phyloP scores from a whole-genome alignment of 2,888 invertebrate species.

The Dendrolimus houi region DNA sequence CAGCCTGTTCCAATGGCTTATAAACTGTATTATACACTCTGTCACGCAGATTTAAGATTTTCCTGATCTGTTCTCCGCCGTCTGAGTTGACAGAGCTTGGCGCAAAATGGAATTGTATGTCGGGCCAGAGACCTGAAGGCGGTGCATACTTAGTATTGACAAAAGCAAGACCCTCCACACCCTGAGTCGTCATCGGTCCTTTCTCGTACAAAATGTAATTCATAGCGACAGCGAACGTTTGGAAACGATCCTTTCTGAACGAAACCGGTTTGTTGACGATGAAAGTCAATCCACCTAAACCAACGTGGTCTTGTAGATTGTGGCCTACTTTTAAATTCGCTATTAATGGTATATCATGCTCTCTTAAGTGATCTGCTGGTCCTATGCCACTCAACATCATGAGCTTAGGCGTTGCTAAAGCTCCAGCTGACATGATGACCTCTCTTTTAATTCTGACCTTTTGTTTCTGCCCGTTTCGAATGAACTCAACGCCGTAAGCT shows the following conservation, averaged over 20 bases:
- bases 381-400: constrained; percentile 95
- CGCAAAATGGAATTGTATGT: constrained; percentile 91
- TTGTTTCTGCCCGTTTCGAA: constrained; percentile 79
- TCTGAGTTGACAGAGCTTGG: constrained; percentile 91
- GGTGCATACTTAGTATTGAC: constrained; percentile 93
- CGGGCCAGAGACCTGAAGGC: constrained; percentile 84
- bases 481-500: constrained; percentile 85
- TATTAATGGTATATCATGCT: constrained; percentile 83
- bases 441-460: constrained; percentile 85
- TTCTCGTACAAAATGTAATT: constrained; percentile 88
- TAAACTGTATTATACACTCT: constrained; percentile 90
- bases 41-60: constrained; percentile 85
- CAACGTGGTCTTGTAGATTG: constrained; percentile 92
- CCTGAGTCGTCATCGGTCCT: constrained; percentile 90
- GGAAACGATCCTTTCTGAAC: constrained; percentile 85
- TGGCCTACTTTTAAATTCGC: constrained; percentile 87
- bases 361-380: constrained; percentile 83
- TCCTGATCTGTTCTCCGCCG: constrained; percentile 86
- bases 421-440: constrained; percentile 90
- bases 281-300: constrained; percentile 89
- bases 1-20: constrained; percentile 85
- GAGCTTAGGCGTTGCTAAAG: constrained; percentile 91
- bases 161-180: constrained; percentile 91
- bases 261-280: constrained; percentile 87
- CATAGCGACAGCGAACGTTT: constrained; percentile 84